These are phyloP conservation scores for Chelidonichthys spinosus DNA, from an alignment of 2,797 vertebrate species.

Conservation along the genomic window DNA sequence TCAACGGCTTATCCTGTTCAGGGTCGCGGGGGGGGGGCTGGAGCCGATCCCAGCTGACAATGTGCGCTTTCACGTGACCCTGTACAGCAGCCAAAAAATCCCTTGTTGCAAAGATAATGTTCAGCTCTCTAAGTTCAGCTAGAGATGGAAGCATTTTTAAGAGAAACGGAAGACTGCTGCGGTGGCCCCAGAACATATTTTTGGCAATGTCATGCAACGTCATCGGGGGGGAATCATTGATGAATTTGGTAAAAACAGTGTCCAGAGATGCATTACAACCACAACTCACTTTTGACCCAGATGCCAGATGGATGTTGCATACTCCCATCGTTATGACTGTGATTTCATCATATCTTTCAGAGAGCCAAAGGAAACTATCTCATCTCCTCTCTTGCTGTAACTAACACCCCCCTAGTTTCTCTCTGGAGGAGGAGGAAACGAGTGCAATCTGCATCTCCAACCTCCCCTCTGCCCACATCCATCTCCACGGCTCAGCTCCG, in stretches of 20 bases:
- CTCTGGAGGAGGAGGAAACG: conserved; percentile 42
- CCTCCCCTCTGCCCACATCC: conserved; percentile 48
- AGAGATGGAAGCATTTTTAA: neutral
- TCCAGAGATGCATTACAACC: conserved; percentile 4
- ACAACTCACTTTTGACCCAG: conserved; percentile 20
- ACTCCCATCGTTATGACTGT: conserved; percentile 9
- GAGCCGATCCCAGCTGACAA: no score
- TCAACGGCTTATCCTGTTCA: no score
- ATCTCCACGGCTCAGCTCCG: conserved; percentile 28
- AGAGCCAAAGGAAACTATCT: conserved; percentile 42
- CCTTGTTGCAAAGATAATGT: neutral
- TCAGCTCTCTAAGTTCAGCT: neutral
- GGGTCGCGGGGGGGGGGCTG: no score
- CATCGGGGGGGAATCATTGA: neutral
- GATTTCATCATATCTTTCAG: conserved; percentile 48
- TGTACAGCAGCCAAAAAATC: neutral
- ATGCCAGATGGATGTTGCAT: conserved; percentile 37
- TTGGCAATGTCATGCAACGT: neutral
- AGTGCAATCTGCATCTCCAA: conserved; percentile 42
- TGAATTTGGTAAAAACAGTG: neutral
- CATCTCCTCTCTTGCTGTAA: conserved; percentile 36
- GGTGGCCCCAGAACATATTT: neutral
- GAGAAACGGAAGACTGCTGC: neutral
- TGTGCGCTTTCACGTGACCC: neutral
- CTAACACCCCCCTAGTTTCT: conserved; percentile 18